These are phyloP conservation scores for Panopea generosa DNA, from an alignment of 2,888 invertebrate species.

Conservation along the genomic window DNA sequence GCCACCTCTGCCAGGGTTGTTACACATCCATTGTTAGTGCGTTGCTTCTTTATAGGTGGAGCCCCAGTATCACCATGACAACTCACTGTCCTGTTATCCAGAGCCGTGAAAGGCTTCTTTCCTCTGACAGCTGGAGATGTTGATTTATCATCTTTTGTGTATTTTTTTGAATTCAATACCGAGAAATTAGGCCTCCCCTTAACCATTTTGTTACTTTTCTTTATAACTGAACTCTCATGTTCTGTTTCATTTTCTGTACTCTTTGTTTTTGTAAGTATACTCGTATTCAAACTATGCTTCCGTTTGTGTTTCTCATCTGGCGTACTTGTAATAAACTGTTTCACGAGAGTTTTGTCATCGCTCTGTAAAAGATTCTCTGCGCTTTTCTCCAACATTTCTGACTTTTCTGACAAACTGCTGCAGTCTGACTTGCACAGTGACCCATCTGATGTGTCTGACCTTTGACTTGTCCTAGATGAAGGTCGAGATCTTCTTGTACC, in stretches of 20 bases:
- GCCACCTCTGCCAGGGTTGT: constrained; percentile 57
- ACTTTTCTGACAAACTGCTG: constrained; percentile 6
- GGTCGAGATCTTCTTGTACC: constrained; percentile 30
- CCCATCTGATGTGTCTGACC: constrained; percentile 12
- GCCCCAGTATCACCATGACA: constrained; percentile 1
- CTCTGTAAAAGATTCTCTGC: neutral
- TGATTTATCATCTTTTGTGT: neutral
- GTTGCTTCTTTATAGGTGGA: constrained; percentile 52
- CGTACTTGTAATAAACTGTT: constrained; percentile 33
- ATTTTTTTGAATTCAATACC: neutral
- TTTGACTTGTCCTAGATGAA: constrained; percentile 27
- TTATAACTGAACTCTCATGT: neutral
- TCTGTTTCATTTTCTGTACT: no score
- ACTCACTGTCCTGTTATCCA: constrained; percentile 4
- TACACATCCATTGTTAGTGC: constrained; percentile 16
- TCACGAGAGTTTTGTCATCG: no score
- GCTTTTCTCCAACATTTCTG: neutral
- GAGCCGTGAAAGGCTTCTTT: constrained; percentile 5
- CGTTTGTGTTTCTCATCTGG: constrained; percentile 13
- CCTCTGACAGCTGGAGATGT: neutral
- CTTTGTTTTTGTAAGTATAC: no score
- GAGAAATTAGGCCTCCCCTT: constrained; percentile 29
- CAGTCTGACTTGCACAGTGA: neutral
- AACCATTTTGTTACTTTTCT: neutral
- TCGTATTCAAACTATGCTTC: no score